Evolutionary conservation across 2,888 invertebrate genomes (phyloP), one percentile per base, ranked within the genome.

Genomic region (Torymus texanus): DNA sequence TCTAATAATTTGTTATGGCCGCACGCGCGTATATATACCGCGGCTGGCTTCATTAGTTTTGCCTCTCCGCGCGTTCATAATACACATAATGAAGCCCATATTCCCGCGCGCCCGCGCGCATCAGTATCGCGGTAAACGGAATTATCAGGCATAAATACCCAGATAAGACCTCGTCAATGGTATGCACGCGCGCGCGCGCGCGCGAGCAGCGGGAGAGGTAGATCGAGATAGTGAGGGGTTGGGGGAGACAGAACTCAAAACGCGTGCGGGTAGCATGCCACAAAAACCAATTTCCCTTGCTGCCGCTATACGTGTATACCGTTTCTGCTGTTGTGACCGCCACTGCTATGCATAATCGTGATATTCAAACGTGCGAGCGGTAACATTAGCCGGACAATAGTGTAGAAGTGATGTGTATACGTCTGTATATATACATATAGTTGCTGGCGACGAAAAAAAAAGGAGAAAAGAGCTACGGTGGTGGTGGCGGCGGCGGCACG

Each of bases 111-210:
- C 13, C 16, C 2, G 16, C 16, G 16, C 16, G 16, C n/a, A 21
- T 5, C 10, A 18, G 29, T 14, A 61, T 58, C 66, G 61, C 24
- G 65, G 55, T 61, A 59, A 74, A 63, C 50, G 59, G 66, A 80
- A 41, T 75, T 75, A 78, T 75, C 65, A 66, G 61, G 74, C 75
- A 77, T 75, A 78, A 80, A 80, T 67, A 61, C 55, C 41, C 13
- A 63, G 75, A 80, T 80, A 80, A 76, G 80, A 56, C 53, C 67
- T 56, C 51, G 56, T 56, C 73, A 68, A 78, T 67, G 61, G 41
- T 8, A 8, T 8, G 29, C 21, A 2, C 21, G 2, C 21, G 21
- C 21, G 5, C 0, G 29, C 41, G 29, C 21, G 21, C 21, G 2
- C 21, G 21, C 21, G 5, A 5, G 29, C 29, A 29, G 29, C 29